These are phyloP conservation scores for Athrips mouffetella DNA, from an alignment of 2,888 invertebrate species.

Conservation along the genomic window DNA sequence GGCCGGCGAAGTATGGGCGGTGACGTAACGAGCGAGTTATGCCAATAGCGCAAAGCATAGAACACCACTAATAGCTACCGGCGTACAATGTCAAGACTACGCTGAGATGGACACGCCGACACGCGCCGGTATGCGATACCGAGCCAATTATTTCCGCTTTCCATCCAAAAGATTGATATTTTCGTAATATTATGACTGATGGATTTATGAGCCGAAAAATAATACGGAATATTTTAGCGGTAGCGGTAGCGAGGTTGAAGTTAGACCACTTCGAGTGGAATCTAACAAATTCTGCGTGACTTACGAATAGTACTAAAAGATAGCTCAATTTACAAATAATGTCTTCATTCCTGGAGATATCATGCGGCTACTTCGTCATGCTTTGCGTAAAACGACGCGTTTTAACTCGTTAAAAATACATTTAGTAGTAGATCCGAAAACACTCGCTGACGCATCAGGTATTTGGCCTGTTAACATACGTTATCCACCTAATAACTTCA, in stretches of 20 bases:
- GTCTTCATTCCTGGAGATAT: no score
- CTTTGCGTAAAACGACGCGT: conserved; percentile 37
- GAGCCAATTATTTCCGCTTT: conserved; percentile 10
- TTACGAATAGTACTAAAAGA: not conserved
- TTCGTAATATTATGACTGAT: not conserved
- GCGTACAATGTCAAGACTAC: conserved; percentile 69
- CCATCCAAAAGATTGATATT: conserved; percentile 1
- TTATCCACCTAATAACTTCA: conserved; percentile 30
- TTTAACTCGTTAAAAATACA: conserved; percentile 48
- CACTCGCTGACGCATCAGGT: conserved; percentile 39
- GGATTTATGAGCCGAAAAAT: not conserved
- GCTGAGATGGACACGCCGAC: conserved; percentile 34
- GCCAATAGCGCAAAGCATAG: conserved; percentile 44
- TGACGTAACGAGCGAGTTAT: conserved; percentile 52
- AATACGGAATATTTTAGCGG: not conserved
- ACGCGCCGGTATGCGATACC: conserved; percentile 15
- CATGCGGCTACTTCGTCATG: conserved; percentile 34
- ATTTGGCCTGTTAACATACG: conserved; percentile 42
- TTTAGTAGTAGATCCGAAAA: conserved; percentile 44
- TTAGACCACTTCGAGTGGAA: not conserved
- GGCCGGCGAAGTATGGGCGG: conserved; percentile 25
- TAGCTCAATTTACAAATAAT: no score
- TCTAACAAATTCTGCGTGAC: not conserved
- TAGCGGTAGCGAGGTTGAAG: not conserved
- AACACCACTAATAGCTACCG: conserved; percentile 41